These are phyloP conservation scores for Mimumesa dahlbomi DNA, from an alignment of 2,888 invertebrate species.

Conservation along the genomic window DNA sequence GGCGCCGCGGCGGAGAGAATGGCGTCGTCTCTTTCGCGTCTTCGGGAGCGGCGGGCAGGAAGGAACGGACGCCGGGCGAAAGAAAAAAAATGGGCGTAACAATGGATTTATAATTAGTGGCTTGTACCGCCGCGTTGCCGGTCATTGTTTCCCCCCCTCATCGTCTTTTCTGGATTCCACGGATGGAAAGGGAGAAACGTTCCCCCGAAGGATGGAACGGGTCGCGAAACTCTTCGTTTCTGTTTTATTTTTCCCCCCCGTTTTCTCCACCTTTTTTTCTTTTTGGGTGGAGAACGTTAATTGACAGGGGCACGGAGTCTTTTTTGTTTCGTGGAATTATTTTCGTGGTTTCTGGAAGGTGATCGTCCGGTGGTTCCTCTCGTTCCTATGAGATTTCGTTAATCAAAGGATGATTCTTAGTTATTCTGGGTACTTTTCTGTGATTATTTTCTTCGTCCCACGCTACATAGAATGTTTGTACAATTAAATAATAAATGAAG, in stretches of 20 bases:
- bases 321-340: slow-evolving; percentile 28
- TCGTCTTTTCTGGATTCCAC: slow-evolving; percentile 55
- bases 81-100: slow-evolving; percentile 73
- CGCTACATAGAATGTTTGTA: too few relatives aligned
- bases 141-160: slow-evolving; percentile 57
- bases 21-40: slow-evolving; percentile 22
- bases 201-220: slow-evolving; percentile 47
- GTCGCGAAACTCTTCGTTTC: slow-evolving; percentile 38
- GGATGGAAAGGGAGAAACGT: slow-evolving; percentile 13
- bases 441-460: too few relatives aligned
- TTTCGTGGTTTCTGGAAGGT: background rate
- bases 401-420: too few relatives aligned
- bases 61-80: slow-evolving; percentile 71
- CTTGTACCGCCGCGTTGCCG: slow-evolving; percentile 58
- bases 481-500: background rate
- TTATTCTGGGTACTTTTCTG: too few relatives aligned
- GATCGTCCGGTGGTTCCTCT: background rate
- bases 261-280: too few relatives aligned
- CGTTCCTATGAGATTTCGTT: background rate
- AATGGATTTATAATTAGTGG: slow-evolving; percentile 74
- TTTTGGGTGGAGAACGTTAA: slow-evolving; percentile 42
- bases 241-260: slow-evolving; percentile 23
- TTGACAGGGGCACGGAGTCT: slow-evolving; percentile 41
- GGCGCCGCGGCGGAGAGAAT: slow-evolving; percentile 70
- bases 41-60: slow-evolving; percentile 57